Conservation (phyloP, 2,113 vertebrate species). For the Tyto alba region DNA sequence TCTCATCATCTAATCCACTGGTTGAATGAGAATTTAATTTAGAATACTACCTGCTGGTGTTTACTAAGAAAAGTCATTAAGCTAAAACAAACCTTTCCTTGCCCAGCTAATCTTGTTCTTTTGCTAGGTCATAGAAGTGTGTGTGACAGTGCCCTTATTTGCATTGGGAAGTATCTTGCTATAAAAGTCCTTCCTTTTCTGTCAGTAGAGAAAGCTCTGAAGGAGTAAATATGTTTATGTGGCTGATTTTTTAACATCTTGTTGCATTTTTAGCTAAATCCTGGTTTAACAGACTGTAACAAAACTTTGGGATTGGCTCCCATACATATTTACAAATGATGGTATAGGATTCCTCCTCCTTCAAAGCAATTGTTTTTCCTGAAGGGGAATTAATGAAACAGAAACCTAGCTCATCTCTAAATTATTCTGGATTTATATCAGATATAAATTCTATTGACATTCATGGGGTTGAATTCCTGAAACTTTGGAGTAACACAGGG, state of each 20-base stretch:
- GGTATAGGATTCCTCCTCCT: background rate
- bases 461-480: background rate
- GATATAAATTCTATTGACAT: background rate
- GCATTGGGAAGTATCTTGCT: background rate
- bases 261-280: background rate
- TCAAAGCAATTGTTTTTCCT: background rate
- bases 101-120: background rate
- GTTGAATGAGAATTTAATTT: background rate
- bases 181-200: background rate
- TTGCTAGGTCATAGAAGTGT: background rate
- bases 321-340: background rate
- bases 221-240: background rate
- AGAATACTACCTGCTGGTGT: background rate
- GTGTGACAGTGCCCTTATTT: background rate
- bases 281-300: background rate
- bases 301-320: background rate
- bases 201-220: background rate
- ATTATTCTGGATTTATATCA: background rate
- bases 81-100: background rate
- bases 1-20: background rate
- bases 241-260: background rate
- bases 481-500: background rate
- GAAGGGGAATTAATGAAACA: background rate
- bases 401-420: background rate
- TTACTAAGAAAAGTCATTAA: background rate